A percentile compares a stretch with the other conserved stretches of the same genome.
phyloP scores from a whole-genome alignment of 2,888 invertebrate genomes.

The Bhutanitis thaidina region DNA sequence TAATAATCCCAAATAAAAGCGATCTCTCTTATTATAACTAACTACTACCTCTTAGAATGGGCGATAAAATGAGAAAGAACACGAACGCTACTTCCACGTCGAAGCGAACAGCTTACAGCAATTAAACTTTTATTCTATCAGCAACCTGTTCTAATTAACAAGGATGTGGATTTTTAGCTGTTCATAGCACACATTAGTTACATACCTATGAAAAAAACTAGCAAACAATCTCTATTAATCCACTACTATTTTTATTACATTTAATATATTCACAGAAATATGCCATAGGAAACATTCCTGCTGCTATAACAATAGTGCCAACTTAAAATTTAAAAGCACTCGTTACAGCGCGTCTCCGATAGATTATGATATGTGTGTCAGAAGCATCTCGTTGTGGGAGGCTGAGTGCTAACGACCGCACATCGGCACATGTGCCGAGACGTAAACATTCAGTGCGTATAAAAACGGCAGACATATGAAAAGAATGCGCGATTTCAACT shows the following conservation, averaged over 20 bases:
- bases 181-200: too few relatives aligned
- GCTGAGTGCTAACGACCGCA: slow-evolving; percentile 51
- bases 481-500: not conserved
- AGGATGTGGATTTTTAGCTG: not conserved
- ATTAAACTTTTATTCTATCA: too few relatives aligned
- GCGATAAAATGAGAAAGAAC: not conserved
- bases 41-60: too few relatives aligned
- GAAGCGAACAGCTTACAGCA: too few relatives aligned
- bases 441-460: slow-evolving; percentile 29
- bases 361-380: slow-evolving; percentile 25
- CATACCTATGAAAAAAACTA: too few relatives aligned
- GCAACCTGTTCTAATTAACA: not conserved
- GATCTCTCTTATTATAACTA: too few relatives aligned
- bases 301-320: slow-evolving; percentile 8
- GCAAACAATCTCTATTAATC: too few relatives aligned
- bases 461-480: slow-evolving; percentile 2
- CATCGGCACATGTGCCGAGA: slow-evolving; percentile 34
- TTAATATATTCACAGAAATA: too few relatives aligned
- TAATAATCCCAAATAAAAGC: too few relatives aligned
- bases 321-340: slow-evolving; percentile 1
- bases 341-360: not conserved
- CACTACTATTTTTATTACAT: too few relatives aligned
- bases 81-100: not conserved
- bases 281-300: too few relatives aligned
- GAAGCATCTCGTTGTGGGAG: slow-evolving; percentile 46